Percentiles rank a stretch among this genome's conserved stretches.
phyloP scores from a whole-genome alignment of 2,797 vertebrate genomes.

The Crocodylus rhombifer region DNA sequence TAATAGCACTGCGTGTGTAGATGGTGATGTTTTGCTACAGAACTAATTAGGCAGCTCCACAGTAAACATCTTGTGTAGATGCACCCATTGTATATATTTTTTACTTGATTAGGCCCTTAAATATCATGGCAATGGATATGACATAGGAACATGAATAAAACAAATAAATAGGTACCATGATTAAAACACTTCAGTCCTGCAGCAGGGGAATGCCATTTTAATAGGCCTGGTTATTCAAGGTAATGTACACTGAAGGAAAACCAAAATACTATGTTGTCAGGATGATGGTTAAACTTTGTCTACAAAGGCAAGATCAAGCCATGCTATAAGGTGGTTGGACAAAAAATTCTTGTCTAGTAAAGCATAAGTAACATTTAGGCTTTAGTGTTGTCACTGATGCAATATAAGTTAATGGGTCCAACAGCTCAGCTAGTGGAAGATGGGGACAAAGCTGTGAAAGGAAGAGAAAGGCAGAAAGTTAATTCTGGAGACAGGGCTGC shows the following conservation, averaged over 20 bases:
- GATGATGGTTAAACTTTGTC: too few relatives aligned
- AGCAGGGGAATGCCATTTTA: not conserved
- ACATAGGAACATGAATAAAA: not conserved
- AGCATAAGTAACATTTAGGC: not conserved
- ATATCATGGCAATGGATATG: too few relatives aligned
- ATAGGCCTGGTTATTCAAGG: not conserved
- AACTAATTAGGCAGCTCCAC: too few relatives aligned
- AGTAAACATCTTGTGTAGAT: too few relatives aligned
- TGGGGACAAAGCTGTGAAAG: not conserved
- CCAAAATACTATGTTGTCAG: too few relatives aligned
- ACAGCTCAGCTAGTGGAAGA: not conserved
- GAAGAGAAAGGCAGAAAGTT: not conserved
- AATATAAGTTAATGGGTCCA: not conserved
- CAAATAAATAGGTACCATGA: not conserved
- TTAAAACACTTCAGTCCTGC: not conserved
- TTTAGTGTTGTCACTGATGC: not conserved
- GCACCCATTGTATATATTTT: not conserved
- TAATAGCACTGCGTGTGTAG: too few relatives aligned
- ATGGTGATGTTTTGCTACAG: too few relatives aligned
- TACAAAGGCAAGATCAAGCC: too few relatives aligned
- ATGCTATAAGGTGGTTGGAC: too few relatives aligned
- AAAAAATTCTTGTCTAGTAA: not conserved
- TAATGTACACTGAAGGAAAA: not conserved
- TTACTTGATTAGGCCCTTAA: not conserved
- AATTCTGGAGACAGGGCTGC: not conserved